Base-by-base conservation (phyloP, 1,140 invertebrate genomes). In the Maconellicoccus hirsutus region DNA sequence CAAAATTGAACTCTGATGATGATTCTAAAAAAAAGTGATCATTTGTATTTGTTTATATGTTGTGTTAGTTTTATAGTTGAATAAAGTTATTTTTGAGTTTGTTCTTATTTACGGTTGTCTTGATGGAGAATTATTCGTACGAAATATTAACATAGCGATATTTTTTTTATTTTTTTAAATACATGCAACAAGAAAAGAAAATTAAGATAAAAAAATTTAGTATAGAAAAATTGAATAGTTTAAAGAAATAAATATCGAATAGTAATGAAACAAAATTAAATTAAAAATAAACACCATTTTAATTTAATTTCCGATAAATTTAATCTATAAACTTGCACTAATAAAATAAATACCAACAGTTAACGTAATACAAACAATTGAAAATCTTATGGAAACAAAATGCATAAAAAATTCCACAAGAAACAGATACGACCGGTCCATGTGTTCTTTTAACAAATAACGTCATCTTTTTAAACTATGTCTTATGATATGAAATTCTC, bases 371-470 rank as follows among this genome's bases (percentile, higher is more conserved):
- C 16, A 66, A 66, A 66, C 16, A 66, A 66, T 66, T 66, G 3
- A 66, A 66, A 12, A 66, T 66, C 22, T 25, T 66, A 59, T 59
- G 3, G 21, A 59, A 7, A 66, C 61, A 26, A 25, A 66, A 66
- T 25, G 25, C 21, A 25, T 25, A 66, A 66, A 66, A 66, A 66
- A 25, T 66, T 25, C 21, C 21, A 66, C 61, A 66, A 25, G 61
- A 66, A 66, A 66, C 25, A 66, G 61, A 66, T 52, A 19, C n/a
- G 42, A 26, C 61, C 19, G 61, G 61, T 66, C 61, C 61, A 26
- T 23, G 61, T 23, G 21, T 66, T 23, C 22, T 52, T 52, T 25
- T 3, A 66, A 66, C 16, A 66, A 66, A 25, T 23, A 66, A 66
- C 16, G 61, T 66, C 61, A 66, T 23, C 21, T 3, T 26, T 23